phyloP scores from a whole-genome alignment of 2,113 vertebrate species.

The Sisor rabdophorus region DNA sequence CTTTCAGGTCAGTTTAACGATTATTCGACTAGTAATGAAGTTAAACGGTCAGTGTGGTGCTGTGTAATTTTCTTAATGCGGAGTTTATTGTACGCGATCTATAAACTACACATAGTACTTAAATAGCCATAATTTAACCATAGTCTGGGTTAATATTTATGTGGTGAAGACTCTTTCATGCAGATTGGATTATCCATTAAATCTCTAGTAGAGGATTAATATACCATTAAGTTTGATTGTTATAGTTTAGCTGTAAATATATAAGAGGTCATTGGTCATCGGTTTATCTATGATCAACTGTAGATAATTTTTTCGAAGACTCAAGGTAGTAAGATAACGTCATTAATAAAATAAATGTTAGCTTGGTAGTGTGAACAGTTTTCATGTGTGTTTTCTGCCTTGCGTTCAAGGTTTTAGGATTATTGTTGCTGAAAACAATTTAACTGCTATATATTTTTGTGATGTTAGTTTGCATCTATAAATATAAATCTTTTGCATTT shows the following conservation, averaged over 20 bases:
- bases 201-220: neutral
- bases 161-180: neutral
- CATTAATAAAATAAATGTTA: too few relatives aligned
- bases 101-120: neutral
- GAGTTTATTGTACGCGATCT: neutral
- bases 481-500: neutral
- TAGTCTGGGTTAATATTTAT: neutral
- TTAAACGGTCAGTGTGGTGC: neutral
- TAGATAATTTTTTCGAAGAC: too few relatives aligned
- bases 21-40: neutral
- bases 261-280: too few relatives aligned
- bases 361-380: too few relatives aligned
- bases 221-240: neutral
- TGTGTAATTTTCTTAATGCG: neutral
- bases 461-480: neutral
- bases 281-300: too few relatives aligned
- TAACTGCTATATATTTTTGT: too few relatives aligned
- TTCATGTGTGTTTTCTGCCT: too few relatives aligned
- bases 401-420: too few relatives aligned
- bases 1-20: slow-evolving; percentile 61
- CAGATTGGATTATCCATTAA: neutral
- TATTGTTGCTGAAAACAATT: too few relatives aligned
- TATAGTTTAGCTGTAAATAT: neutral
- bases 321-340: too few relatives aligned
- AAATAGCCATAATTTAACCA: neutral